Evolutionary conservation across 2,797 vertebrate species (phyloP).

Genomic region (Tympanoctomys barrerae): DNA sequence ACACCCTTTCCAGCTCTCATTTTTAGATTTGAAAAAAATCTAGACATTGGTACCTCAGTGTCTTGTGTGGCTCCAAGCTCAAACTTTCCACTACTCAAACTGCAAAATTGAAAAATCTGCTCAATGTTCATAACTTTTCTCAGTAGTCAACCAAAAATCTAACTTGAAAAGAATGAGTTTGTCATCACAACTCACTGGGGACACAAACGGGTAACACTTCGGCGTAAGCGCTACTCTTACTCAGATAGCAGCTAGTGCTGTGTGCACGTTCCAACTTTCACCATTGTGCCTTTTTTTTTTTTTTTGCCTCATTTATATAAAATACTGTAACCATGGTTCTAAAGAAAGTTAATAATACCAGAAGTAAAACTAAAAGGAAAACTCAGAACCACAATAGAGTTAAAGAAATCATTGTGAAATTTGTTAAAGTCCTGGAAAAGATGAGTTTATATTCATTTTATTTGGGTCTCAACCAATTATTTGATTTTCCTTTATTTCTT

Average conservation of each 20-base stretch:
- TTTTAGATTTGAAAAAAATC: conserved; percentile 32
- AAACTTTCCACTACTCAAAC: not conserved
- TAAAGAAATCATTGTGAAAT: not conserved
- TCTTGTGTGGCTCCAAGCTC: not conserved
- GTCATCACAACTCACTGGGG: not conserved
- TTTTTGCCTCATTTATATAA: not conserved
- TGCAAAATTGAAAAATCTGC: not conserved
- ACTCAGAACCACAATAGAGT: not conserved
- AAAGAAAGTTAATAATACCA: not conserved
- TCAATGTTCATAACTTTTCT: not conserved
- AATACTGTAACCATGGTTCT: not conserved
- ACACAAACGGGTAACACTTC: not conserved
- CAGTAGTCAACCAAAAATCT: not conserved
- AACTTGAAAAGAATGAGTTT: not conserved
- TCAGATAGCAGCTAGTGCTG: not conserved
- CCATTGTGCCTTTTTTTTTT: not conserved
- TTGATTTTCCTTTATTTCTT: not conserved
- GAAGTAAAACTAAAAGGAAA: not conserved
- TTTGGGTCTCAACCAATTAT: not conserved
- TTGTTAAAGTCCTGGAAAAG: not conserved
- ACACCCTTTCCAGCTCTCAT: not conserved
- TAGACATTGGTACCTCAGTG: not conserved
- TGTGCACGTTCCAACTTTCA: not conserved
- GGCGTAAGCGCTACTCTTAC: not conserved
- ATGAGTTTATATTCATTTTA: not conserved